Percentiles rank a stretch among this genome's conserved stretches.
These are phyloP conservation scores for Spongilla lacustris DNA, from an alignment of 37 sponge, comb jelly and placozoan genomes.

Conservation along the genomic window DNA sequence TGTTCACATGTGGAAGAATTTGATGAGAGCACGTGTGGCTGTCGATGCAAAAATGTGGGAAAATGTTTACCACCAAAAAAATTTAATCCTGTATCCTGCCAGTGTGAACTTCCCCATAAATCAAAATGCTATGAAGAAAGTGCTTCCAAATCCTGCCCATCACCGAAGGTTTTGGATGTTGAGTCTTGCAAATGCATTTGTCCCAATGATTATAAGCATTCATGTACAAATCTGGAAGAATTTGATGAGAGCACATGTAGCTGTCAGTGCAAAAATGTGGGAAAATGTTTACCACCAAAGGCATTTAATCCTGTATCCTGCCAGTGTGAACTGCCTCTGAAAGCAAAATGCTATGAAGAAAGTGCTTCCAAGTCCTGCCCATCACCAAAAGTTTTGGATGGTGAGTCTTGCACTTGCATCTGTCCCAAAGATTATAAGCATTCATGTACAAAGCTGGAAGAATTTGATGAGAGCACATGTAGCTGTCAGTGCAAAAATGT, in stretches of 20 bases:
- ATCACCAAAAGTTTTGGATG: background rate
- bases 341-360: background rate
- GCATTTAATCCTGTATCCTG: background rate
- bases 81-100: background rate
- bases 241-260: background rate
- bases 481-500: background rate
- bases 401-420: background rate
- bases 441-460: background rate
- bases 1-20: background rate
- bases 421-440: background rate
- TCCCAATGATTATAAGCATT: background rate
- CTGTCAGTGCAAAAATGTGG: background rate
- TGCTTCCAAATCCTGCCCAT: background rate
- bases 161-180: background rate
- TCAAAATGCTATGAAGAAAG: background rate
- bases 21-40: background rate
- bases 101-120: background rate
- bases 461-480: background rate
- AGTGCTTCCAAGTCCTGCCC: background rate
- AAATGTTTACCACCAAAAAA: background rate
- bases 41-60: background rate
- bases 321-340: background rate
- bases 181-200: background rate
- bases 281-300: background rate
- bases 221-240: background rate